phyloP scores from a whole-genome alignment of 2,797 vertebrate genomes.

The Calcarius lapponicus region DNA sequence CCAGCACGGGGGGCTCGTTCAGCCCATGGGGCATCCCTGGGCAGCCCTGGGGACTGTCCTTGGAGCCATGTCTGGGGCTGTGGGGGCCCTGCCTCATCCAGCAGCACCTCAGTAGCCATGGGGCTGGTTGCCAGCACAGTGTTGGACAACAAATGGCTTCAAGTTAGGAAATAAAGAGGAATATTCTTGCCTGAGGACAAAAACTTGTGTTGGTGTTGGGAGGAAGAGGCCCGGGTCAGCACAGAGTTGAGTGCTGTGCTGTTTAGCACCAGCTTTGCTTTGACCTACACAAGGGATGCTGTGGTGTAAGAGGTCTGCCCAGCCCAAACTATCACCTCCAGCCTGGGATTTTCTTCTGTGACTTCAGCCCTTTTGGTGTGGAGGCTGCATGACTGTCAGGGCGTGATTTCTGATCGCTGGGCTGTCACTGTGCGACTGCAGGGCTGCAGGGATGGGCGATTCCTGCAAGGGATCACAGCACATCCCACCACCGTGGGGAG shows the following conservation, averaged over 20 bases:
- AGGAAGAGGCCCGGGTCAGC: background rate
- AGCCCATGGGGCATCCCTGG: accelerated
- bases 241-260: accelerated
- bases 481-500: accelerated
- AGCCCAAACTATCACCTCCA: accelerated
- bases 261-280: background rate
- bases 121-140: background rate
- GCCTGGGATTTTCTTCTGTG: background rate
- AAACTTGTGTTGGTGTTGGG: accelerated
- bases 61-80: accelerated
- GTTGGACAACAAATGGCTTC: background rate
- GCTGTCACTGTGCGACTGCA: background rate
- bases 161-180: background rate
- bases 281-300: background rate
- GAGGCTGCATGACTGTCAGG: background rate
- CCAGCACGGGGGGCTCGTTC: accelerated
- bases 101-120: background rate
- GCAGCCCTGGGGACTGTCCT: background rate
- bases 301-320: background rate
- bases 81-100: accelerated
- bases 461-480: background rate
- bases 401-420: background rate
- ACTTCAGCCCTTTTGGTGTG: background rate
- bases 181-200: background rate
- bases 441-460: background rate